Conservation (phyloP, 2,113 vertebrate species). For the Podarcis cretensis region DNA sequence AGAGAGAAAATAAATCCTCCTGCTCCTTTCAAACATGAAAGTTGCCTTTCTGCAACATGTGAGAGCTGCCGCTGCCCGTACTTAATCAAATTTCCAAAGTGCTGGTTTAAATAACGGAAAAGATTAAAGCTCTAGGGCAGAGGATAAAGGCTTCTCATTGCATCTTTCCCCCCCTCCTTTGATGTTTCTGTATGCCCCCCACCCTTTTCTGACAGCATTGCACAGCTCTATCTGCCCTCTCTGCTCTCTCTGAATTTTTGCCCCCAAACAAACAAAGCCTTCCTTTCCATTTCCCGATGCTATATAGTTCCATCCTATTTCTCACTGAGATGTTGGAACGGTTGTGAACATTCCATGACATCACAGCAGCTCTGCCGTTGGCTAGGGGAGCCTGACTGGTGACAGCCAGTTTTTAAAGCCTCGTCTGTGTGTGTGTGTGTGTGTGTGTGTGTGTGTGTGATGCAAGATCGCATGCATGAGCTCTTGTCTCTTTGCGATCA, state of each 20-base stretch:
- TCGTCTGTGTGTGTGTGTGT: not conserved
- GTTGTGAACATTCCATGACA: not conserved
- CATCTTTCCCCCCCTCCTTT: not conserved
- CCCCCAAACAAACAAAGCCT: not conserved
- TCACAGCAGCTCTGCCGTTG: not conserved
- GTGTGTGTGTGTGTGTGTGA: not conserved
- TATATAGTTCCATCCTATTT: no score
- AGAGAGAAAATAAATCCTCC: no score
- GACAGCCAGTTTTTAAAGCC: not conserved
- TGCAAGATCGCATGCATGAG: not conserved
- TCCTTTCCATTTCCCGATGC: not conserved
- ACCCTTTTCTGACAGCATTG: not conserved
- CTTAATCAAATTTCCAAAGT: not conserved
- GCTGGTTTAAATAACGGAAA: not conserved
- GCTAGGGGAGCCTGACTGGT: not conserved
- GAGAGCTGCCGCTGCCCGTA: not conserved
- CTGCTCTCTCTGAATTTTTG: no score
- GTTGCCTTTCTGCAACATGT: not conserved
- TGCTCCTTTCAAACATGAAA: no score
- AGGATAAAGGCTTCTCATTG: not conserved
- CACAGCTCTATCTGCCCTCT: no score
- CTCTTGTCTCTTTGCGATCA: conserved; percentile 10
- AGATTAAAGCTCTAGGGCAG: not conserved
- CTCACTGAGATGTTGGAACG: not conserved
- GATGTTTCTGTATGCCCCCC: not conserved